Evolutionary conservation across 2,888 invertebrate genomes (phyloP), one percentile per base, ranked within the genome.

Genomic region (Drosophila anceps): DNA sequence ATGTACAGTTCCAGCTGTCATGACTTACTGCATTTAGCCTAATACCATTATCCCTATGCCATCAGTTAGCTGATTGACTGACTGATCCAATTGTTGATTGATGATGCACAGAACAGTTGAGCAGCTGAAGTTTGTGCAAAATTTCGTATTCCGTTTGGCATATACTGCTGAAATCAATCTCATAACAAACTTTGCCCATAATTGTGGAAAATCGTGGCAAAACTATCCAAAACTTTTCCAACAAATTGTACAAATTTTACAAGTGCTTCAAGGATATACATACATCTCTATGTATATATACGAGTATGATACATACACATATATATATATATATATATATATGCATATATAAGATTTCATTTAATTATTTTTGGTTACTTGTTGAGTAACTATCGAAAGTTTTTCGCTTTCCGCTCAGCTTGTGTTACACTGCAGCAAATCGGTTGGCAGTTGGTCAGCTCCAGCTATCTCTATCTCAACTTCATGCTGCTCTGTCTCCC

Each of bases 351-450:
- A 48, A 48, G 29, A 31, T 48, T 48, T 31, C 29, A 29, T 31
- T 29, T 18, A 48, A 29, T 48, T 48, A 48, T 31, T 48, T 29
- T 54, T 4, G 24, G 24, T 37, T 39, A 55, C 54, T 29, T 39
- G 54, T 29, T 39, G 54, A 55, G 27, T 18, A 55, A 55, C 55
- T 13, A 41, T 35, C 15, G 0, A 29, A 43, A 43, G 20, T 35
- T 41, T 41, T 20, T 9, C 18, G 35, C 35, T 53, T 37, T 27
- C 20, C 24, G 35, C 53, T 37, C 53, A n/a, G 4, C 20, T 65
- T 35, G 4, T 1, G 12, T 13, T 33, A 20, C 35, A 65, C 41
- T 51, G 67, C n/a, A 24, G 41, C 51, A 37, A 35, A 27, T 39
- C 53, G 15, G 15, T 20, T 35, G 35, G 15, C 20, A 53, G 33